These are phyloP conservation scores for Pentamera pediparva DNA, from an alignment of 53 echinoderm and acorn worm species.

Conservation along the genomic window DNA sequence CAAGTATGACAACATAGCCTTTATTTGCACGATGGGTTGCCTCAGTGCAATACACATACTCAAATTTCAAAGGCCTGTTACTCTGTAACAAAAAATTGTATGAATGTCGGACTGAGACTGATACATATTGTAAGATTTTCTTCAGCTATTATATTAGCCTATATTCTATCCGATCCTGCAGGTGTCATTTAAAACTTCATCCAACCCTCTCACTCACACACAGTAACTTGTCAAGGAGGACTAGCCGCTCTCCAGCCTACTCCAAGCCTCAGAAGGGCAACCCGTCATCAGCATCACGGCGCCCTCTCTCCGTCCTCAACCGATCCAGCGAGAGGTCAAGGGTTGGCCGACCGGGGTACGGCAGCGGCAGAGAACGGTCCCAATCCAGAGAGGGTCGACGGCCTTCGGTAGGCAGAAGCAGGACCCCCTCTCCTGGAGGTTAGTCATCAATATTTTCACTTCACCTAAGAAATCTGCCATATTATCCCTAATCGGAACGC, in stretches of 20 bases:
- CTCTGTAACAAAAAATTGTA: no score
- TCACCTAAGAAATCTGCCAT: no score
- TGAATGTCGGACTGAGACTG: no score
- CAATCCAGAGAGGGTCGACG: conserved; percentile 49
- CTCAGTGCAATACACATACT: no score
- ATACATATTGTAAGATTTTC: no score
- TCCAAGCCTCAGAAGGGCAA: conserved; percentile 44
- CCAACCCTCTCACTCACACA: neutral
- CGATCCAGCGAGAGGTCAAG: conserved; percentile 20
- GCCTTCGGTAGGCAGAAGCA: conserved; percentile 57
- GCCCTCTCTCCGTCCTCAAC: conserved; percentile 55
- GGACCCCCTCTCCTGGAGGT: conserved; percentile 92
- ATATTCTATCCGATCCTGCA: no score
- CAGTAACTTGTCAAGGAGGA: conserved; percentile 43
- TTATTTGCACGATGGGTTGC: no score
- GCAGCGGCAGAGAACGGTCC: conserved; percentile 55
- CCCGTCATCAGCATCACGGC: conserved; percentile 38
- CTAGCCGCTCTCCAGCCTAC: conserved; percentile 61
- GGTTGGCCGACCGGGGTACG: conserved; percentile 26
- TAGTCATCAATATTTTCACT: neutral
- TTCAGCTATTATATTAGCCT: no score
- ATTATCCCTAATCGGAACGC: no score
- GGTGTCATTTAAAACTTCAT: no score
- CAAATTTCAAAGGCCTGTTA: no score
- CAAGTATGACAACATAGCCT: no score